phyloP scores from a whole-genome alignment of 2,113 vertebrate species.

The Pongo pygmaeus region DNA sequence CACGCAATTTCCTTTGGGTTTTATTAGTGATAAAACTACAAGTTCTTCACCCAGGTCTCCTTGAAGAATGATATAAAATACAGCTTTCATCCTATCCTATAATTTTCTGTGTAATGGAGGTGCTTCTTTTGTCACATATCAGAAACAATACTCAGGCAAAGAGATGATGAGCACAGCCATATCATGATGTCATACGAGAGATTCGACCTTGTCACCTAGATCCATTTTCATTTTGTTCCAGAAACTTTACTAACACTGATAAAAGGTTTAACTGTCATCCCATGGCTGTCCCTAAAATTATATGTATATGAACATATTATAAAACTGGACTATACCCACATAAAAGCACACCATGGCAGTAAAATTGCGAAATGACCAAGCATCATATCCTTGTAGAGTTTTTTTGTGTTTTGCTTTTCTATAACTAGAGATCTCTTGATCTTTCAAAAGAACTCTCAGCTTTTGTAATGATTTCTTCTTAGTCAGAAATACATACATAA shows the following conservation, averaged over 20 bases:
- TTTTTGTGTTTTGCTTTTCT: constrained; percentile 35
- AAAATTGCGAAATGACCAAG: constrained; percentile 27
- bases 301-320: constrained; percentile 21
- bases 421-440: constrained; percentile 47
- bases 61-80: constrained; percentile 67
- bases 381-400: neutral
- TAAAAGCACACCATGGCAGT: constrained; percentile 35
- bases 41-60: constrained; percentile 63
- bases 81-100: constrained; percentile 71
- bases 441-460: constrained; percentile 46
- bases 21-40: constrained; percentile 72
- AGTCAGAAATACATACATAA: constrained; percentile 45
- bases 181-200: constrained; percentile 65
- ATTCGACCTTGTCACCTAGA: constrained; percentile 61
- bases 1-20: constrained; percentile 69
- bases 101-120: constrained; percentile 75
- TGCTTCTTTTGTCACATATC: constrained; percentile 68
- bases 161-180: neutral
- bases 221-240: constrained; percentile 55
- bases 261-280: constrained; percentile 68
- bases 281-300: constrained; percentile 61
- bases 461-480: constrained; percentile 47
- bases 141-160: constrained; percentile 53
- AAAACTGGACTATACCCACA: neutral
- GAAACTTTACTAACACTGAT: constrained; percentile 65